Percentiles rank a stretch among this genome's conserved stretches.
These are phyloP conservation scores for Phasia obesa DNA, from an alignment of 2,888 invertebrate species.

Conservation along the genomic window DNA sequence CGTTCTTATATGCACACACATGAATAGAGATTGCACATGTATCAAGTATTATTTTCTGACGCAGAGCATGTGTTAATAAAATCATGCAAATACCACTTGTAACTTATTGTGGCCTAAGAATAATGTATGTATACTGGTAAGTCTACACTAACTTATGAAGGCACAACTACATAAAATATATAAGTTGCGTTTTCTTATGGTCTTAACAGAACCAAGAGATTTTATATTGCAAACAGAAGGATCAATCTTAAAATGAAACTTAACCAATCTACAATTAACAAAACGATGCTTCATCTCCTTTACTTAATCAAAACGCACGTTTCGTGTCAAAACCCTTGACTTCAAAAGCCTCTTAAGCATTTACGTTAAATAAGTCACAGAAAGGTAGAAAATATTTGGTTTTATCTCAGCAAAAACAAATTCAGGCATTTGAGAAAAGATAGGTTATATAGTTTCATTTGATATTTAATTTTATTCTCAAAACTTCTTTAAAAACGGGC, in stretches of 20 bases:
- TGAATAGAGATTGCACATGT: too few species aligned
- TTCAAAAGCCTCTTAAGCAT: conserved; percentile 46
- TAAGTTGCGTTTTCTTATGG: neutral
- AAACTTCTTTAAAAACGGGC: too few species aligned
- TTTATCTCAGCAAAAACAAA: neutral
- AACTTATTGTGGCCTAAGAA: conserved; percentile 8
- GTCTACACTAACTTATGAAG: conserved; percentile 8
- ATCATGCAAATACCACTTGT: neutral
- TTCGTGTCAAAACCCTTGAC: conserved; percentile 58
- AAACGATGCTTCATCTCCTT: conserved; percentile 49
- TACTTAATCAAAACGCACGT: conserved; percentile 64
- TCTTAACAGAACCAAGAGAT: conserved; percentile 7
- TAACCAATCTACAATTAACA: conserved; percentile 26
- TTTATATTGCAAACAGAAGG: neutral
- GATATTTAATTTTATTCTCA: too few species aligned
- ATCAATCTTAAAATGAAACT: conserved; percentile 29
- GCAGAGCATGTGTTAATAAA: conserved; percentile 11
- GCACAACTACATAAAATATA: neutral
- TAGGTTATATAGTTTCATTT: neutral
- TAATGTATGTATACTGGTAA: conserved; percentile 11
- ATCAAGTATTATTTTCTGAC: conserved; percentile 5
- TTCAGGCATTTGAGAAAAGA: neutral
- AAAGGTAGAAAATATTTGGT: conserved; percentile 1
- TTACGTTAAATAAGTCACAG: conserved; percentile 32
- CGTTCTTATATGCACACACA: too few species aligned